Evolutionary conservation across 2,797 vertebrate species (phyloP).

Genomic region (Sylvilagus floridanus): DNA sequence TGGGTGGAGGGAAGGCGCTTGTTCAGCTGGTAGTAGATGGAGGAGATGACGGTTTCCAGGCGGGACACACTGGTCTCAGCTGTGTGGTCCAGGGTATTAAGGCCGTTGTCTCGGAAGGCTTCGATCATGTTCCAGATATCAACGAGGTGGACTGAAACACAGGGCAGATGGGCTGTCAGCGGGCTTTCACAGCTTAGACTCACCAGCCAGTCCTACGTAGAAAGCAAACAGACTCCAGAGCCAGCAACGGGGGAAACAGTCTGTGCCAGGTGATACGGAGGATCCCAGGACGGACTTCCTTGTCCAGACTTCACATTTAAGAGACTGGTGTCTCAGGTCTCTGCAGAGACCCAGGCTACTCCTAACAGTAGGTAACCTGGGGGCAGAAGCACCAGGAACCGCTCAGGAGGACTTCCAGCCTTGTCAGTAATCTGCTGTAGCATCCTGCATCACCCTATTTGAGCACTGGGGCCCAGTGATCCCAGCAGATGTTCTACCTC

Average conservation of each 20-base stretch:
- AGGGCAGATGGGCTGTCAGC: constrained; percentile 23
- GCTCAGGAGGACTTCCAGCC: background rate
- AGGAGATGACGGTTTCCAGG: constrained; percentile 97
- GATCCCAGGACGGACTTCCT: background rate
- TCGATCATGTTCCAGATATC: constrained; percentile 99
- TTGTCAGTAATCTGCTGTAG: background rate
- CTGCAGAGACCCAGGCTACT: background rate
- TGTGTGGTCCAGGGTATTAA: constrained; percentile 95
- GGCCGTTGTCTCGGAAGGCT: constrained; percentile 98
- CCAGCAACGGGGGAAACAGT: background rate
- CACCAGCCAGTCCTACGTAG: background rate
- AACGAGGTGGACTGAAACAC: constrained; percentile 94
- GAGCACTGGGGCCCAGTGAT: background rate
- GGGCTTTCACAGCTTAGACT: background rate
- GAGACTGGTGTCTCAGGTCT: background rate
- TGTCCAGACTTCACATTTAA: background rate
- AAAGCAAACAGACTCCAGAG: background rate
- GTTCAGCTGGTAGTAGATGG: constrained; percentile 98
- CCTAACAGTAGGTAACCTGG: background rate
- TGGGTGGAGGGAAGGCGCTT: constrained; percentile 98
- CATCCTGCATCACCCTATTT: background rate
- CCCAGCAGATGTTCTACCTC: background rate
- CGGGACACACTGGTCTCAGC: constrained; percentile 97
- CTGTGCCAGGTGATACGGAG: background rate
- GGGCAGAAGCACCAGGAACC: background rate